Base-by-base conservation (phyloP, 2,113 vertebrate species). In the Dinomys branickii region DNA sequence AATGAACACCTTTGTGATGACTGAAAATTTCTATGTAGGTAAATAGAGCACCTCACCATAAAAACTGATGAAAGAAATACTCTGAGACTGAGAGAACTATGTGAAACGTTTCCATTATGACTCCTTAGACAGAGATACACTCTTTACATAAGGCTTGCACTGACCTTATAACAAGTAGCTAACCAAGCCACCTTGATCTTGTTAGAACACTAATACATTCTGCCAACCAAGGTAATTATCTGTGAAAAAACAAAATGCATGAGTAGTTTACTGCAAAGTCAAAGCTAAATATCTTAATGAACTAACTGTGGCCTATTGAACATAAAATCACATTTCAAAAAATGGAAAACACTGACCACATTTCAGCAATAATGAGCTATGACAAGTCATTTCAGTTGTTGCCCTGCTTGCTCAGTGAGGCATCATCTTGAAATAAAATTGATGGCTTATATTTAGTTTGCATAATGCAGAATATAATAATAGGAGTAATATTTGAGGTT, bases 391-490 rank as follows among this genome's bases (percentile, higher is more conserved):
- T 97, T 95, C 73, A 97, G 88, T 83, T 94, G 75, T 71, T 97
- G 59, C 63, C 85, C 47, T 95, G 89, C 95, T 96, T 93, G 78
- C 59, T 98, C 94, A 94, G 33, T 94, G 94, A 97, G 52, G 41
- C 10, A 33, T 97, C 98, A 95, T 96, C 1, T 81, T 56, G 77
- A 92, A 97, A 44, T 80, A 93, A 92, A 98, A 95, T 85, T 97
- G 94, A 97, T 97, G 67, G 92, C 44, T 98, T 94, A 96, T 38
- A 97, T 98, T 98, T 98, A 97, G 91, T 98, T 98, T 98, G 98
- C 77, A 90, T 58, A 94, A 83, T 81, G 65, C 44, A 54, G 92
- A 97, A 97, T 95, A 96, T 19, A 98, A 97, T 94, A 96, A 88
- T 73, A 97, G 91, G 95, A 97, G 69, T 65, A 94, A 96, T 98